Base-by-base conservation (phyloP, 2,113 vertebrate genomes). In the Elephas maximus region DNA sequence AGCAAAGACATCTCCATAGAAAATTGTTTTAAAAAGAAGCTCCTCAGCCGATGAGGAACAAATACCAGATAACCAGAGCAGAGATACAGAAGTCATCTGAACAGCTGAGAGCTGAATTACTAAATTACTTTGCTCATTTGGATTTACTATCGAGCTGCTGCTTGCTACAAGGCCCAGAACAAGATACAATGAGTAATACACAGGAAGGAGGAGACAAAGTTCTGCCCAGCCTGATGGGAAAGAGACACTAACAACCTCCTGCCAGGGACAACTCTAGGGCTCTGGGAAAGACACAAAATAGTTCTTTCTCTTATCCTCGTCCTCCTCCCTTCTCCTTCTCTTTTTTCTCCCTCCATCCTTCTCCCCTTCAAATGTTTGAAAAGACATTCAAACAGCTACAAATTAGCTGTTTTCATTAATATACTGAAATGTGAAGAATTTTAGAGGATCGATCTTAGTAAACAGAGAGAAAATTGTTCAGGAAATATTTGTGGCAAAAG, bases 401-500 rank as follows among this genome's bases (percentile, higher is more conserved):
- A 53, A 51, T 53, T 51, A 18, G 51, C 4, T 79, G 7, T 53
- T 79, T 24, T 76, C 37, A 76, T 41, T 14, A 44, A 24, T 76
- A 76, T 23, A 44, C 12, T 44, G 14, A 79, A 79, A 79, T 83
- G 2, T 26, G 44, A 89, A 69, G 24, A 45, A 87, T 82, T 51
- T 65, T 85, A 8, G 11, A 88, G 8, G 10, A 18, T n/a, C 41
- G 8, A 8, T 48, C 48, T 48, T 48, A 48, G 8, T 48, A 48
- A 48, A 48, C 48, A n/a, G n/a, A 67, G 23, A n/a, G 28, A 87
- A 57, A 63, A 65, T 85, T 24, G 26, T 41, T 77, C 20, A 71
- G n/a, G 45, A 91, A 76, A 53, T 93, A 89, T 74, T 82, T 85
- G 1, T 73, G 23, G 15, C 17, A 26, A 95, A 82, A 95, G 21